Evolutionary conservation across 2,113 vertebrate species (phyloP).

Genomic region (Lepus americanus): DNA sequence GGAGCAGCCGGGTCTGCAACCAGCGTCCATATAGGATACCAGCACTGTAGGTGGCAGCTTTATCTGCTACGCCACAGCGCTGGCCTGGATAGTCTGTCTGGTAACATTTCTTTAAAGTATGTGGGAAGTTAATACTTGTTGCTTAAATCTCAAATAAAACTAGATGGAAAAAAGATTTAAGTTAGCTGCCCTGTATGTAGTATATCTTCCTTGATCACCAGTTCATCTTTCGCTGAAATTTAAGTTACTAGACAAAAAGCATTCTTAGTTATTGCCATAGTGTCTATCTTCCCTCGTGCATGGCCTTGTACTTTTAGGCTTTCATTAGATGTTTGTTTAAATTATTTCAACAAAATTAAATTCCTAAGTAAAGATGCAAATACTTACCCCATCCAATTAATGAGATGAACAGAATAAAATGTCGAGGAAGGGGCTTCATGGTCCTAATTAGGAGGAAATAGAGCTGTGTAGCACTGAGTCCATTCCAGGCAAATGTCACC

Average conservation of each 20-base stretch:
- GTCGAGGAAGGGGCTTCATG: slow-evolving; percentile 72
- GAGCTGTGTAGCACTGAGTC: slow-evolving; percentile 83
- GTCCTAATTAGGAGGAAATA: slow-evolving; percentile 81
- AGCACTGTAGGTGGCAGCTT: no score
- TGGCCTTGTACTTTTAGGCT: neutral
- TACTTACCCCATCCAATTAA: slow-evolving; percentile 84
- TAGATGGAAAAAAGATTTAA: neutral
- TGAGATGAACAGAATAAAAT: slow-evolving; percentile 70
- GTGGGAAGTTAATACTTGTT: neutral
- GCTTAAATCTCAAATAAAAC: slow-evolving; percentile 6
- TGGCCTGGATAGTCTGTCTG: neutral
- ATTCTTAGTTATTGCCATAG: neutral
- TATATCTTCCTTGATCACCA: neutral
- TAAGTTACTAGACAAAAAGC: neutral
- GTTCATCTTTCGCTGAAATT: neutral
- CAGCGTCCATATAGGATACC: no score
- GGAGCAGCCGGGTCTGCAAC: no score
- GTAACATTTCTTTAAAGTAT: slow-evolving; percentile 19
- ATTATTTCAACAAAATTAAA: slow-evolving; percentile 44
- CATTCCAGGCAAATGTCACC: slow-evolving; percentile 86
- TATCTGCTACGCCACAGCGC: no score
- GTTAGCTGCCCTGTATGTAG: neutral
- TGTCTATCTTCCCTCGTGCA: neutral
- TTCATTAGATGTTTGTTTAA: neutral
- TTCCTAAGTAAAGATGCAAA: slow-evolving; percentile 2